phyloP scores from a whole-genome alignment of 1,140 invertebrate species.

The Lethrus apterus region DNA sequence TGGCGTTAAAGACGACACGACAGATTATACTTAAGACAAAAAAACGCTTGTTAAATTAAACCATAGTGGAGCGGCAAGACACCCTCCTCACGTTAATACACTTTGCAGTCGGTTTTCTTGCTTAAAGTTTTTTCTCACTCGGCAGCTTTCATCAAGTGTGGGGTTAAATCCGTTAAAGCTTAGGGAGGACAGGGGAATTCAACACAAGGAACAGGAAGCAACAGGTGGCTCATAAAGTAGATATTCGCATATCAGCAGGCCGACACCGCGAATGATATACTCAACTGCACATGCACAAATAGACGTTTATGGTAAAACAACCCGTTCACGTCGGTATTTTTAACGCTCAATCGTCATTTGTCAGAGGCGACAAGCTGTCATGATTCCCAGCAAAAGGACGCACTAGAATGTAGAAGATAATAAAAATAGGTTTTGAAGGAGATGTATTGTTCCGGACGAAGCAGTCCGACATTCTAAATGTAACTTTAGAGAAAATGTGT shows the following conservation, averaged over 20 bases:
- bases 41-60: no score
- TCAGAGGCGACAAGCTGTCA: neutral
- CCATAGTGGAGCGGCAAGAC: no score
- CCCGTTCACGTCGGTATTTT: neutral
- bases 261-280: slow-evolving; percentile 38
- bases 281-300: slow-evolving; percentile 10
- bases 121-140: slow-evolving; percentile 15
- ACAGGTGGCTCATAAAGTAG: slow-evolving; percentile 40
- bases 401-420: no score
- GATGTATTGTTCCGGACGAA: no score
- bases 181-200: slow-evolving; percentile 18
- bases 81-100: slow-evolving; percentile 5
- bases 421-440: no score
- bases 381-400: no score
- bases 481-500: no score
- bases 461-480: no score
- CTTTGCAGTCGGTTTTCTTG: slow-evolving; percentile 17
- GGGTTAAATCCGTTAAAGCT: slow-evolving; percentile 33
- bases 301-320: neutral
- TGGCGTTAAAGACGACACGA: neutral
- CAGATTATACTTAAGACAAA: no score
- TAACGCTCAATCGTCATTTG: slow-evolving; percentile 1
- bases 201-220: slow-evolving; percentile 24
- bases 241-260: slow-evolving; percentile 38
- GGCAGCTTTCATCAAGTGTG: slow-evolving; percentile 32